Evolutionary conservation across 2,113 vertebrate species (phyloP).

Genomic region (Promerops cafer): DNA sequence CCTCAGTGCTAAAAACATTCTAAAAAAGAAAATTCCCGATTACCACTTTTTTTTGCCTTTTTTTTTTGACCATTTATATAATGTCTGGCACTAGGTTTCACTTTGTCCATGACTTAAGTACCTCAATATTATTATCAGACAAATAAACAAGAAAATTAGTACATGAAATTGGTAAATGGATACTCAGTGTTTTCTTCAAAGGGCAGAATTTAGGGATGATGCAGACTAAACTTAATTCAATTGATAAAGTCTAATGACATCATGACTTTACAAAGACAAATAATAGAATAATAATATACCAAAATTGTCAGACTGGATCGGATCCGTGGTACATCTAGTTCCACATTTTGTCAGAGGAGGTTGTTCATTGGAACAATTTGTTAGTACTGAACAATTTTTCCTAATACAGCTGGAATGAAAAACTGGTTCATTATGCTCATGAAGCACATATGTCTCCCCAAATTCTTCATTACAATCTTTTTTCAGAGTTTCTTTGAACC

Average conservation of each 20-base stretch:
- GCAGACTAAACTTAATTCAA: neutral
- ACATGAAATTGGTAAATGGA: neutral
- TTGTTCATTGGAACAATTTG: neutral
- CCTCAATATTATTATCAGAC: neutral
- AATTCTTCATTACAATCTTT: neutral
- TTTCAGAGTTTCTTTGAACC: neutral
- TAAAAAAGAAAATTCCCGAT: neutral
- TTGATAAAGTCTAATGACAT: neutral
- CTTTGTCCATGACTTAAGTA: neutral
- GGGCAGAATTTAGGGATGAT: neutral
- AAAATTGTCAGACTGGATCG: neutral
- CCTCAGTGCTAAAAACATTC: neutral
- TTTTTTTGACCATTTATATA: neutral
- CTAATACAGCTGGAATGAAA: neutral
- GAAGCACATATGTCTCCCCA: neutral
- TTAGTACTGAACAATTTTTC: neutral
- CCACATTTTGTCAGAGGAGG: neutral
- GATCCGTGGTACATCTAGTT: neutral
- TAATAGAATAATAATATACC: neutral
- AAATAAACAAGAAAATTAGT: neutral
- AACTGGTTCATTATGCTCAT: neutral
- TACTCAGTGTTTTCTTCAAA: neutral
- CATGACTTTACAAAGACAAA: neutral
- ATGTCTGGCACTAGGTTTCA: neutral
- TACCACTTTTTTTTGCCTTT: neutral